Conservation (phyloP, 2,797 vertebrate genomes). For the Sylvilagus floridanus region DNA sequence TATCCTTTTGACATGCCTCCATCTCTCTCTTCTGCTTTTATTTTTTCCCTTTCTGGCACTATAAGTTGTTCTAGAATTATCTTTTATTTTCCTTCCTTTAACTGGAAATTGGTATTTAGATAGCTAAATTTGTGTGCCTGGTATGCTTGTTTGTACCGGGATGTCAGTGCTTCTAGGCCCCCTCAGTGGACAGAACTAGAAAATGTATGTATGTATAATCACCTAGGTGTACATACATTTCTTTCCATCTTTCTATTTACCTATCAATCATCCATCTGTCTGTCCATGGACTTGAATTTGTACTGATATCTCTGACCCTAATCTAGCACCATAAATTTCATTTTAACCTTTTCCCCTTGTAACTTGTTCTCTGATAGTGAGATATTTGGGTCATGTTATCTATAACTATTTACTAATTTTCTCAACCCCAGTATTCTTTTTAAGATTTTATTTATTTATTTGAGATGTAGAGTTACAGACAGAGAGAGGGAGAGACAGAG, state of each 20-base stretch:
- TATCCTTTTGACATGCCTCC: not conserved
- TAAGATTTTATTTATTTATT: too few relatives aligned
- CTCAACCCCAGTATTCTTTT: not conserved
- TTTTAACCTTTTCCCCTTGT: not conserved
- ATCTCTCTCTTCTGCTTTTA: not conserved
- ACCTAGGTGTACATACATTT: not conserved
- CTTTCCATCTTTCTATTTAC: not conserved
- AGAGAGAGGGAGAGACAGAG: too few relatives aligned
- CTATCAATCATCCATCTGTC: not conserved
- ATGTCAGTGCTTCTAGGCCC: not conserved
- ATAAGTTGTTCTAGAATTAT: not conserved
- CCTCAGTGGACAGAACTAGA: not conserved
- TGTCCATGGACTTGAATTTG: not conserved
- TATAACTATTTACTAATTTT: slow-evolving; percentile 32
- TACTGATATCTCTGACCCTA: not conserved
- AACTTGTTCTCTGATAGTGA: slow-evolving; percentile 10
- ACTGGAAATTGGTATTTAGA: slow-evolving; percentile 31
- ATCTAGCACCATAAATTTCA: not conserved
- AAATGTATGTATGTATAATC: not conserved
- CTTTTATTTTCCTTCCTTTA: slow-evolving; percentile 1
- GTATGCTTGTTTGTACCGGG: not conserved
- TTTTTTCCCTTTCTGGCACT: not conserved
- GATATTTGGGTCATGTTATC: not conserved
- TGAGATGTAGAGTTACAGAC: too few relatives aligned
- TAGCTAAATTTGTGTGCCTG: not conserved